Evolutionary conservation across 2,888 invertebrate species (phyloP), one percentile per base, ranked within the genome.

Genomic region (Spialia ferax): DNA sequence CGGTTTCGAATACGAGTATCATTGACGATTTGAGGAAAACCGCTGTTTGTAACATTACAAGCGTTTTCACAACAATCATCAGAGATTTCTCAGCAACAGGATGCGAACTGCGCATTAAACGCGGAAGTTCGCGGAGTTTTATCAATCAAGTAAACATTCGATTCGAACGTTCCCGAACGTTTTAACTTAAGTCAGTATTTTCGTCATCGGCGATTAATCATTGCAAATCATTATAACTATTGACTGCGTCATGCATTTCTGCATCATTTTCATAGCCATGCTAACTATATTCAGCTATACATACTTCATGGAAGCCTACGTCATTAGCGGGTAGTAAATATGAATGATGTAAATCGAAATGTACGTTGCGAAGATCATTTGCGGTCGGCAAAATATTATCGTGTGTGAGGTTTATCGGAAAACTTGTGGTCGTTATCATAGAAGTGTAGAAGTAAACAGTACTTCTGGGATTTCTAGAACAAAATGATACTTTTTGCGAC

Each of bases 81-180:
- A n/a, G 69, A 54, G 74, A 85, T 80, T 87, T 86, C 84, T 80
- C 70, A 72, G 10, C 80, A 86, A 77, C 82, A 83, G 85, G 42
- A 84, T 81, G 80, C n/a, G n/a, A n/a, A n/a, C 71, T 71, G 65
- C 67, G 71, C 67, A 73, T 68, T 78, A 76, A 59, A 59, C 50
- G 75, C 79, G 84, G 82, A 84, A 83, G 79, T 78, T 72, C 5
- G 42, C 42, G 2, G 32, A 15, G 48, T 18, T 68, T 73, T 75
- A 75, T 71, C 77, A 72, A n/a, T 74, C 74, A 26, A 74, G 78
- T 79, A 80, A 79, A 80, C 78, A 78, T 76, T 81, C 64, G 65
- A 68, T 71, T 69, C 65, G 61, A 65, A 69, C 59, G 22, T 60
- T 66, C 60, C 38, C 26, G 60, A 60, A 29, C 42, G 38, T 52